Percentiles rank a stretch among this genome's conserved stretches.
These are phyloP conservation scores for Conger conger DNA, from an alignment of 2,113 vertebrate species.

Conservation along the genomic window DNA sequence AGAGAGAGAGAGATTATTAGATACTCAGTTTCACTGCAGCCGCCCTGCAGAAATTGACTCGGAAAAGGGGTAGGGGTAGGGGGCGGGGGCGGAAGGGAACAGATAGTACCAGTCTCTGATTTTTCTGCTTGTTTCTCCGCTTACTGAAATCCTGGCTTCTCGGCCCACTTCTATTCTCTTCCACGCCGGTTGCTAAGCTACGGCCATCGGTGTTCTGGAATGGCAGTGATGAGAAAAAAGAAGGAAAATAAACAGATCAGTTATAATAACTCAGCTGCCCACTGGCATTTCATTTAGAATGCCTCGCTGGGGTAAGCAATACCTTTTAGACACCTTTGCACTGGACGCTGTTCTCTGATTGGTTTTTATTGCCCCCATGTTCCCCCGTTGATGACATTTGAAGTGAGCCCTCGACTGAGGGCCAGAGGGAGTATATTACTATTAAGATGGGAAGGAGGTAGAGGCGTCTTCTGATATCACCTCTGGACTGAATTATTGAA, in stretches of 20 bases:
- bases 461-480: background rate
- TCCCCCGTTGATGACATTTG: background rate
- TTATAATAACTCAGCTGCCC: background rate
- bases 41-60: constrained; percentile 8
- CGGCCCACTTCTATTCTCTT: background rate
- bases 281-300: background rate
- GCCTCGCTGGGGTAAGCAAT: background rate
- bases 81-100: background rate
- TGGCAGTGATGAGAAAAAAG: background rate
- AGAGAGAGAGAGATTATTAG: background rate
- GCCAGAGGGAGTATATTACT: background rate
- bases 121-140: background rate
- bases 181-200: constrained; percentile 12
- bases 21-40: background rate
- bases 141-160: background rate
- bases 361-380: background rate
- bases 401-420: background rate
- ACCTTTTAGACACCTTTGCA: background rate
- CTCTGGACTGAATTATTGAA: background rate
- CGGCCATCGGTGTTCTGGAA: background rate
- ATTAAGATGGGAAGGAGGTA: background rate
- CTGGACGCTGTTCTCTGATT: background rate
- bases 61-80: too few species aligned
- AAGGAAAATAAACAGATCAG: background rate
- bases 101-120: background rate